Evolutionary conservation across 2,888 invertebrate species (phyloP).

Genomic region (Troglohyphantes excavatus): DNA sequence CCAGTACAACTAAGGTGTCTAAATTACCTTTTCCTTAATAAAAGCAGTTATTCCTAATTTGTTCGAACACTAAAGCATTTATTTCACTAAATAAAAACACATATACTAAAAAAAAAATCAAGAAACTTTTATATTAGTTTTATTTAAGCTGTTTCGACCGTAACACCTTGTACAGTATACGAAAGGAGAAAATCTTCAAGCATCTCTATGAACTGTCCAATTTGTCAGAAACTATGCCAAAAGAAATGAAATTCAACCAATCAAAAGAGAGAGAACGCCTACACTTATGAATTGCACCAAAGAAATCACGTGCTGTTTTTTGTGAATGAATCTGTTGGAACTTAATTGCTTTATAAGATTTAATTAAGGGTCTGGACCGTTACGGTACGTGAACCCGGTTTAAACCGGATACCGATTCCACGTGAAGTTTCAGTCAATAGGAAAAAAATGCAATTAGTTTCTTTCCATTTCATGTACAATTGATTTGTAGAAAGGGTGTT

Average conservation of each 20-base stretch:
- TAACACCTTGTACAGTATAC: no score
- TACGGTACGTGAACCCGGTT: background rate
- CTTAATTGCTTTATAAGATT: background rate
- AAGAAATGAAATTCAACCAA: background rate
- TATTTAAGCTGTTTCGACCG: no score
- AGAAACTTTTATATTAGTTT: no score
- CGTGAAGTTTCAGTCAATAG: background rate
- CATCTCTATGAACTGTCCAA: background rate
- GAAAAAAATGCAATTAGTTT: constrained; percentile 4
- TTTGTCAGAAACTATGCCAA: background rate
- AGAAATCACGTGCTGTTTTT: background rate
- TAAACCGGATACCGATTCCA: background rate
- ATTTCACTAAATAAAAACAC: no score
- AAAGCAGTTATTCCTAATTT: no score
- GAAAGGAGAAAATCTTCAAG: background rate
- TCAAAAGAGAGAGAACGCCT: background rate
- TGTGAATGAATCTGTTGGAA: background rate
- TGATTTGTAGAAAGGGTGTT: background rate
- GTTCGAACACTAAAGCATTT: no score
- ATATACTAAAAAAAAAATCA: no score
- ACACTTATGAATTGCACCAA: background rate
- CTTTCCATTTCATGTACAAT: background rate
- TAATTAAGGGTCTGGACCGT: background rate
- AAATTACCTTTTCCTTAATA: no score
- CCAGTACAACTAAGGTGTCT: no score